Evolutionary conservation across 2,797 vertebrate species (phyloP).

Genomic region (Coendou prehensilis): DNA sequence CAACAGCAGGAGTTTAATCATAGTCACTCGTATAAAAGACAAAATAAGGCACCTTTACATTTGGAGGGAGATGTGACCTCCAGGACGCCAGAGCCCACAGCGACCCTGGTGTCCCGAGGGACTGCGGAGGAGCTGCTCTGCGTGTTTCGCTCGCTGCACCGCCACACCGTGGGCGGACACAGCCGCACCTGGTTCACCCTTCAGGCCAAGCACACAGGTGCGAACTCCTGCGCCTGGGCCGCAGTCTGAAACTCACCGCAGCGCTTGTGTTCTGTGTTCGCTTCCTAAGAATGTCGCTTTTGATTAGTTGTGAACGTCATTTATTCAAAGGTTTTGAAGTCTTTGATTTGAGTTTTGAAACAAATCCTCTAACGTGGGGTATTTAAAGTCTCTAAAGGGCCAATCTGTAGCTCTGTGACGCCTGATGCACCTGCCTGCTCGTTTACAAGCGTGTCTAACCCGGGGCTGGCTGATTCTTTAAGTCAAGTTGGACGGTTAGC

Average conservation of each 20-base stretch:
- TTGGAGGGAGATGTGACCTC: constrained; percentile 86
- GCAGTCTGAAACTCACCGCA: neutral
- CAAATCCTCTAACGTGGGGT: neutral
- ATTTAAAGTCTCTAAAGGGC: neutral
- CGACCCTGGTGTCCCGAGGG: constrained; percentile 76
- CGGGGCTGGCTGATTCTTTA: neutral
- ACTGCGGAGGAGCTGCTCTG: neutral
- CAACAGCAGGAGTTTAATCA: constrained; percentile 90
- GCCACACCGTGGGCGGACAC: constrained; percentile 58
- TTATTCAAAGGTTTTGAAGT: neutral
- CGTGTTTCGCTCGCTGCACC: constrained; percentile 27
- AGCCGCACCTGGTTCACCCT: neutral
- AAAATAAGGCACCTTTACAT: constrained; percentile 89
- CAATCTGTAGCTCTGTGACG: neutral
- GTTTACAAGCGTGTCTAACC: neutral
- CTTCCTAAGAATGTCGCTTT: neutral
- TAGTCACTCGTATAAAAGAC: constrained; percentile 88
- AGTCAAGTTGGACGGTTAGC: neutral
- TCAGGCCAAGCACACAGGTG: neutral
- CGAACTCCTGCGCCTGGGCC: neutral
- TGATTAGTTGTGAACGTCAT: neutral
- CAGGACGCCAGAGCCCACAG: constrained; percentile 82
- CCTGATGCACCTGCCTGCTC: neutral
- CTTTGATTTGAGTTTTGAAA: constrained; percentile 28
- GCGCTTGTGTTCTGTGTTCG: neutral